Base-by-base conservation (phyloP, 2,797 vertebrate genomes). In the Gallinago nigripennis region DNA sequence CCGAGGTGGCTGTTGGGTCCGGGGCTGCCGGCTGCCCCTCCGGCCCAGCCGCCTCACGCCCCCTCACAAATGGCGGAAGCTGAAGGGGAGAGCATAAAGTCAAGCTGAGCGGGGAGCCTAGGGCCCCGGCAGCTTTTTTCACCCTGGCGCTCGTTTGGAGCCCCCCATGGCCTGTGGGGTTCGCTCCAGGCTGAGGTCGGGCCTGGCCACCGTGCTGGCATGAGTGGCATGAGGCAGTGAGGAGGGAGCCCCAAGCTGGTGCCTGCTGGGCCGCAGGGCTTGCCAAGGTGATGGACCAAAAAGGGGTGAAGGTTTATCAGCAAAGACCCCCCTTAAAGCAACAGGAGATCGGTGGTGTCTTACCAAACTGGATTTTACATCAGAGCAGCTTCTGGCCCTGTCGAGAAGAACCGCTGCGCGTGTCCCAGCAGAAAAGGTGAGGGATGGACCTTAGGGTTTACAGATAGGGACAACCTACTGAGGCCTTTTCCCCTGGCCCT, bases 201-300 rank as follows among this genome's bases (percentile, higher is more conserved):
- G 45, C 24, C 18, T 88, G 3, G 3, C 12, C n/a, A 0, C 33
- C 13, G 0, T 1, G 2, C 71, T 1, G 28, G 11, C 7, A 1
- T 3, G 0, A 1, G 1, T 2, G 20, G 30, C 25, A 1, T 1
- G 4, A 9, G 35, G 37, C 23, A 3, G 17, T 8, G 33, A 53
- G 54, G 39, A 56, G 17, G 4, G 12, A 51, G 25, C 23, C 20
- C 8, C 25, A 3, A 53, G 25, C 43, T 27, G 28, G 58, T 2
- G 2, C 20, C 12, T 46, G 4, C 20, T 14, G 19, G 10, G 5
- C 5, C 20, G 1, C 54, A 9, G 31, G 23, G 13, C 35, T 72
- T 25, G 50, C 17, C 7, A 2, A 31, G 19, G 19, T 4, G 15
- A 14, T 48, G 4, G 14, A 31, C 27, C 2, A 2, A 16, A 35